Evolutionary conservation across 2,888 invertebrate species (phyloP).

Genomic region (Andrena hattorfiana): DNA sequence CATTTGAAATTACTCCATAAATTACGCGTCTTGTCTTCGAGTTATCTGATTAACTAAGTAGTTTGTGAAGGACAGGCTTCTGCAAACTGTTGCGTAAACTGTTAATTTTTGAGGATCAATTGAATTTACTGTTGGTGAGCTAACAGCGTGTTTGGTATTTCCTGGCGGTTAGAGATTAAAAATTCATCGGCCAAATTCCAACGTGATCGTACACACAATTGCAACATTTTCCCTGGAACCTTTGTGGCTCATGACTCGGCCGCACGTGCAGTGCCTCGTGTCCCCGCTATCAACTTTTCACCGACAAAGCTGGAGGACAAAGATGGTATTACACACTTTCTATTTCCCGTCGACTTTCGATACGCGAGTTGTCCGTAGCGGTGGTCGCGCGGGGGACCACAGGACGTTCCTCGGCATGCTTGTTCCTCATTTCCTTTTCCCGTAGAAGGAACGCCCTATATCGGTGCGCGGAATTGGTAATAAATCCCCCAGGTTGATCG

Average conservation of each 20-base stretch:
- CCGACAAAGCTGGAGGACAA: conserved; percentile 50
- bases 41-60: too few relatives aligned
- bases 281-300: conserved; percentile 36
- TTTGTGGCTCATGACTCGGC: conserved; percentile 24
- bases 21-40: too few relatives aligned
- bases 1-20: too few relatives aligned
- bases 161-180: not conserved
- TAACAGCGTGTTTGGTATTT: not conserved
- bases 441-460: conserved; percentile 51
- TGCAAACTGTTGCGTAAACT: too few relatives aligned
- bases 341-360: conserved; percentile 57
- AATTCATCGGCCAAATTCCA: conserved; percentile 10
- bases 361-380: conserved; percentile 18
- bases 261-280: conserved; percentile 44
- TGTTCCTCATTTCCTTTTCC: conserved; percentile 50
- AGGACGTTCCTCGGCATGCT: conserved; percentile 34
- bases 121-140: not conserved
- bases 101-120: not conserved
- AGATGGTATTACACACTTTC: conserved; percentile 50
- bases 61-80: too few relatives aligned
- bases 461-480: conserved; percentile 48
- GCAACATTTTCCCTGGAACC: conserved; percentile 38
- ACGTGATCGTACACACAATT: conserved; percentile 6
- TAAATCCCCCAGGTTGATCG: conserved; percentile 47
- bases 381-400: conserved; percentile 14